phyloP scores from a whole-genome alignment of 2,113 vertebrate genomes.

The Shinisaurus crocodilurus region DNA sequence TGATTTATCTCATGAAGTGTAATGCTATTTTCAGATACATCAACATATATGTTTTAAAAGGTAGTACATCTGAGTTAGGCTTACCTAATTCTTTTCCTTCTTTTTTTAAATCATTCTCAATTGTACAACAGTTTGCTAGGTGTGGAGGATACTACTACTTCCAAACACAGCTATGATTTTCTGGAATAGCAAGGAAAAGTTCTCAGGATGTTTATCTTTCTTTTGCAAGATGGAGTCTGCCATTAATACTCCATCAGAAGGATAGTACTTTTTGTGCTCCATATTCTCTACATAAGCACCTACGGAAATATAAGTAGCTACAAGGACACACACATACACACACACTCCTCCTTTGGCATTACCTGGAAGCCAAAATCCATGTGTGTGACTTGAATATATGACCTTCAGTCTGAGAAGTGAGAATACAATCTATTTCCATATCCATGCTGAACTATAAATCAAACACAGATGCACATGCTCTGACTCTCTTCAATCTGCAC shows the following conservation, averaged over 20 bases:
- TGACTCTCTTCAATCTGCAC: slow-evolving; percentile 2
- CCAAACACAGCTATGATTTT: slow-evolving; percentile 1
- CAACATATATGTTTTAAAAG: not conserved
- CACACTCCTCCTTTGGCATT: not conserved
- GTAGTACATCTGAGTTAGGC: not conserved
- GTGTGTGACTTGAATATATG: slow-evolving; percentile 22
- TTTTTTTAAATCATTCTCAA: not conserved
- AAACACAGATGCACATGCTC: slow-evolving; percentile 5
- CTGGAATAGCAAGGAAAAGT: not conserved
- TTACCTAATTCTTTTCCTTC: no score
- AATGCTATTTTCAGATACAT: not conserved
- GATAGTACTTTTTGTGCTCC: not conserved
- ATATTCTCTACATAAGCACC: not conserved
- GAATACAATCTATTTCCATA: slow-evolving; percentile 22
- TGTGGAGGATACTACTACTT: fast-evolving
- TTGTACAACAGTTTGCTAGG: slow-evolving; percentile 26
- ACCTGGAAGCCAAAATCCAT: not conserved
- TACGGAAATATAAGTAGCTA: not conserved
- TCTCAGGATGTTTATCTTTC: slow-evolving; percentile 21
- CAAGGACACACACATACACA: not conserved
- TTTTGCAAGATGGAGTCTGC: not conserved
- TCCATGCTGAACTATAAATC: not conserved
- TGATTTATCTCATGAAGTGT: not conserved
- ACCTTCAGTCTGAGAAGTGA: not conserved
- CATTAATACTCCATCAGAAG: slow-evolving; percentile 8